phyloP scores from a whole-genome alignment of 1,140 invertebrate species.

The Carposina sasakii region DNA sequence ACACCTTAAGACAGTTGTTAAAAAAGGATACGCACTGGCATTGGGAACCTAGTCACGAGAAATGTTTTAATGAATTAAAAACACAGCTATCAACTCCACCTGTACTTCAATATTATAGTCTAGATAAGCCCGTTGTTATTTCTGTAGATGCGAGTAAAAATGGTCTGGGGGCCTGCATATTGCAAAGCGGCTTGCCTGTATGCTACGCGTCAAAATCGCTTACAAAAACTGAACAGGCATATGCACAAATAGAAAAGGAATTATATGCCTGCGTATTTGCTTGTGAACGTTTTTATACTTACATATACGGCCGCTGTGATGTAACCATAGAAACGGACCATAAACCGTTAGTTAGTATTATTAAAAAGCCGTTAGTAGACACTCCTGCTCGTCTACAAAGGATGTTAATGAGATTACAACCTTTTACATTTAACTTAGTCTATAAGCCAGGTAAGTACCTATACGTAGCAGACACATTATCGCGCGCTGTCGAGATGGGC shows the following conservation, averaged over 20 bases:
- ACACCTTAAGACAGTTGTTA: background rate
- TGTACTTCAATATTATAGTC: background rate
- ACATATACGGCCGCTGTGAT: conserved; percentile 13
- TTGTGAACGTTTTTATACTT: conserved; percentile 16
- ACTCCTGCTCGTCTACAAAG: conserved; percentile 11
- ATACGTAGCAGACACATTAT: conserved; percentile 7
- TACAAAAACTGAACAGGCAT: conserved; percentile 1
- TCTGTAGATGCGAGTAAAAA: background rate
- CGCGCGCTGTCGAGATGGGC: background rate
- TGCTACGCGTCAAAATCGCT: background rate
- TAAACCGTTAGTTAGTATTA: conserved; percentile 10
- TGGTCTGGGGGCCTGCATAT: background rate
- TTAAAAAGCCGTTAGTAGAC: conserved; percentile 15
- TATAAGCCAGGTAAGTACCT: conserved; percentile 14
- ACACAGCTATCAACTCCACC: background rate
- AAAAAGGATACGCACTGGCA: background rate
- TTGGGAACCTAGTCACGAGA: background rate
- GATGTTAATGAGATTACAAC: conserved; percentile 10
- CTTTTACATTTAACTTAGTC: conserved; percentile 6
- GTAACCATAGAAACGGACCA: conserved; percentile 15
- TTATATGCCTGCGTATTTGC: conserved; percentile 1
- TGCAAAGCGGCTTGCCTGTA: background rate
- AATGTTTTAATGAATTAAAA: background rate
- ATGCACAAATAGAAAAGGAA: conserved; percentile 1
- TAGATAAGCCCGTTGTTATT: background rate